Conservation (phyloP, 2,113 vertebrate genomes). For the Lepus europaeus region DNA sequence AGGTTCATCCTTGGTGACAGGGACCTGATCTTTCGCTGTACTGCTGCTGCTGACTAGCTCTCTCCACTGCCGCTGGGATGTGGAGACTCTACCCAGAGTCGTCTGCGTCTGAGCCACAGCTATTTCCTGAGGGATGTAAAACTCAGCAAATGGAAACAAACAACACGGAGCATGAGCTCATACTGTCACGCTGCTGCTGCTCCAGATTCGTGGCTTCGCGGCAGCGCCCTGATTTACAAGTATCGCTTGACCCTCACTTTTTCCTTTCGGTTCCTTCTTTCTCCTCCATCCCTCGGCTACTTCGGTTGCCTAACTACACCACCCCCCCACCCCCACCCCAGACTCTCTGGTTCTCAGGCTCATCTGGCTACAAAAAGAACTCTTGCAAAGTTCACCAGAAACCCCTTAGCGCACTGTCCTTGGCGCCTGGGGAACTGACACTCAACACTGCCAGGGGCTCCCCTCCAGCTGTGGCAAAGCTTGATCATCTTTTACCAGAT, state of each 20-base stretch:
- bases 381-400: constrained; percentile 7
- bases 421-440: background rate
- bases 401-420: background rate
- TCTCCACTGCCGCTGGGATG: constrained; percentile 9
- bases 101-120: constrained; percentile 58
- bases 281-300: background rate
- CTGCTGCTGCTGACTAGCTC: constrained; percentile 13
- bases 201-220: background rate
- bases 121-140: constrained; percentile 76
- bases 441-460: background rate
- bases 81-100: constrained; percentile 8
- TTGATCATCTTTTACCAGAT: background rate
- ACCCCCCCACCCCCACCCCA: fast-evolving
- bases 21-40: background rate
- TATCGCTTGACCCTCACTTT: background rate
- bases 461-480: background rate
- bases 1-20: fast-evolving
- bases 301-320: background rate
- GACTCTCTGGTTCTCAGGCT: background rate
- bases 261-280: background rate
- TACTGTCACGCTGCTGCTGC: constrained; percentile 20
- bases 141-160: constrained; percentile 68
- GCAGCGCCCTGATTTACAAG: constrained; percentile 26
- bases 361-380: background rate
- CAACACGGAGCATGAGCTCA: constrained; percentile 64